Conservation (phyloP, 2,113 vertebrate genomes). For the Delphinus delphis region DNA sequence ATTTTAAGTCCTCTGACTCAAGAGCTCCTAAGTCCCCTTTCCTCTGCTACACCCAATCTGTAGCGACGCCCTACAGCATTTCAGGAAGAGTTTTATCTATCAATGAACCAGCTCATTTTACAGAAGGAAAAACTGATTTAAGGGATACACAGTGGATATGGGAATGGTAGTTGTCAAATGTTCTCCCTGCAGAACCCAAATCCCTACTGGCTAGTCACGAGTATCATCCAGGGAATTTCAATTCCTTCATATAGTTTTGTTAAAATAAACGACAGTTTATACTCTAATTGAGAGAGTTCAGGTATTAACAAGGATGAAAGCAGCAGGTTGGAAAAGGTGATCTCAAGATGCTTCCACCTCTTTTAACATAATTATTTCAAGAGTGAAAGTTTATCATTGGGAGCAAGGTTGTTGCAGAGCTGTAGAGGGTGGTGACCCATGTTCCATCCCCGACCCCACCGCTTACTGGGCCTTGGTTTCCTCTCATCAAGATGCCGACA, state of each 20-base stretch:
- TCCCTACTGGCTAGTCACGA: not conserved
- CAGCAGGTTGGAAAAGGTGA: not conserved
- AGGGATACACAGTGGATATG: not conserved
- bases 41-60: not conserved
- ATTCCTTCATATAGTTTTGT: not conserved
- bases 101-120: not conserved
- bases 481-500: rapidly evolving
- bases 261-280: not conserved
- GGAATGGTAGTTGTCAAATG: not conserved
- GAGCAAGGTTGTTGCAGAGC: not conserved
- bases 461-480: not conserved
- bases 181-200: not conserved
- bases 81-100: not conserved
- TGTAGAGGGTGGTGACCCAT: rapidly evolving
- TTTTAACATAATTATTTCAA: not conserved
- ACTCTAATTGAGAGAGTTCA: not conserved
- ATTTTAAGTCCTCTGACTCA: not conserved
- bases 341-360: not conserved
- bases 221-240: not conserved
- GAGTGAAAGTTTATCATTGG: not conserved
- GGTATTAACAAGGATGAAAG: not conserved
- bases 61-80: not conserved
- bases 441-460: not conserved
- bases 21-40: not conserved
- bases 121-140: not conserved